phyloP scores from a whole-genome alignment of 1,140 invertebrate genomes.

The Platorchestia sp. region DNA sequence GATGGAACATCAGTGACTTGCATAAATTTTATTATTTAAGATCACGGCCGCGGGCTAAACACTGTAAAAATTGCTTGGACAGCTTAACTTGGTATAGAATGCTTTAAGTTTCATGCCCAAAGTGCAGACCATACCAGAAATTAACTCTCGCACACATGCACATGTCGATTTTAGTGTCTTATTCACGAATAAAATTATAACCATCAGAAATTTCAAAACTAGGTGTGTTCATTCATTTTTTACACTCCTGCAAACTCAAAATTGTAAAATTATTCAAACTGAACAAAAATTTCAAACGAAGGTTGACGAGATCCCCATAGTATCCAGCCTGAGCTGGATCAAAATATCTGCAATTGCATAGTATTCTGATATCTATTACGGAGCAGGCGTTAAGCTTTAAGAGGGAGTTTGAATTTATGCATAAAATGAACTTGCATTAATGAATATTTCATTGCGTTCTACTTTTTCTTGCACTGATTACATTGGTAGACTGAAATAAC shows the following conservation, averaged over 20 bases:
- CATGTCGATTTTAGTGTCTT: not conserved
- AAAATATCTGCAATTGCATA: not conserved
- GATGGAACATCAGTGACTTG: slow-evolving; percentile 47
- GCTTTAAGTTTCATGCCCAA: too few relatives aligned
- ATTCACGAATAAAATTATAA: not conserved
- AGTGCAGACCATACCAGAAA: not conserved
- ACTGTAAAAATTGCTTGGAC: slow-evolving; percentile 10
- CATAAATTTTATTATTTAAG: slow-evolving; percentile 30
- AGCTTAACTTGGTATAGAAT: not conserved
- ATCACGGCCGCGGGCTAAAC: not conserved
- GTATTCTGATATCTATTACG: not conserved
- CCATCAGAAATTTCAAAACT: not conserved
- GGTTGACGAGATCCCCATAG: not conserved
- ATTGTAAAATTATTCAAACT: not conserved
- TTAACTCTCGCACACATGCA: not conserved
- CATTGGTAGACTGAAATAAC: not conserved
- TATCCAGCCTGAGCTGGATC: not conserved
- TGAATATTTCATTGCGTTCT: too few relatives aligned
- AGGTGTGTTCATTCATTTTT: not conserved
- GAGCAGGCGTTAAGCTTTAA: not conserved
- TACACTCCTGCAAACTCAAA: not conserved
- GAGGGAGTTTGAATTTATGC: too few relatives aligned
- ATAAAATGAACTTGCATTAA: too few relatives aligned
- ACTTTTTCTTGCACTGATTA: too few relatives aligned
- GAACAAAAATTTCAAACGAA: not conserved